Evolutionary conservation across 2,797 vertebrate genomes (phyloP), one percentile per base, ranked within the genome.

Genomic region (Eleutherodactylus coqui): DNA sequence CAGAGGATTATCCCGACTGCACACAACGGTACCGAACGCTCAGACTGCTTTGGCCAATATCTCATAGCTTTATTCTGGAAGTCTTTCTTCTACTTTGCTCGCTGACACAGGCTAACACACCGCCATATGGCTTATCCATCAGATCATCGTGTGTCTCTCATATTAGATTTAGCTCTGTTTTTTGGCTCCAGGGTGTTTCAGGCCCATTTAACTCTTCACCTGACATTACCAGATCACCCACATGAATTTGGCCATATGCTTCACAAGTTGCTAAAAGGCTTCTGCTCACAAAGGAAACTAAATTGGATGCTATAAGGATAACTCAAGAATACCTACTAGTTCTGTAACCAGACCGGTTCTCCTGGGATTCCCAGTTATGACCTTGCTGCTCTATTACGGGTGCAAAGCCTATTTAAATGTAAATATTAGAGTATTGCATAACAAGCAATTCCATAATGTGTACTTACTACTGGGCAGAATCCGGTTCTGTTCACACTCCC

Each of bases 41-140:
- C 34, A 70, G 36, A 70, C 2, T 1, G 29, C n/a, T 24, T 24
- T 41, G 21, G 16, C 2, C 9, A 41, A 21, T 41, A 38, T 24
- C 17, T 4, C 17, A 21, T 70, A 70, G 36, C 34, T 21, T 70
- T 70, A 41, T 41, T 70, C 21, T 41, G 16, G 2, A 34, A 19
- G 62, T 34, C 64, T 38, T 21, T n/a, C 64, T 21, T 21, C 29
- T 64, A 32, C 24, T 13, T 34, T 64, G 7, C 53, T 58, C 5
- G 2, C 34, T 70, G 8, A 41, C 34, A 41, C 19, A 70, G 34
- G 36, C 24, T 41, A 70, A 70, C 27, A 70, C 41, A 41, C 36
- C 11, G 8, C 67, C 67, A 70, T 70, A 70, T 70, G 67, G 36
- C 67, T 70, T 70, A 70, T 70, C 19, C 67, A 70, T 67, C 67